phyloP scores from a whole-genome alignment of 2,797 vertebrate genomes.

The Sebastes baramenuke region DNA sequence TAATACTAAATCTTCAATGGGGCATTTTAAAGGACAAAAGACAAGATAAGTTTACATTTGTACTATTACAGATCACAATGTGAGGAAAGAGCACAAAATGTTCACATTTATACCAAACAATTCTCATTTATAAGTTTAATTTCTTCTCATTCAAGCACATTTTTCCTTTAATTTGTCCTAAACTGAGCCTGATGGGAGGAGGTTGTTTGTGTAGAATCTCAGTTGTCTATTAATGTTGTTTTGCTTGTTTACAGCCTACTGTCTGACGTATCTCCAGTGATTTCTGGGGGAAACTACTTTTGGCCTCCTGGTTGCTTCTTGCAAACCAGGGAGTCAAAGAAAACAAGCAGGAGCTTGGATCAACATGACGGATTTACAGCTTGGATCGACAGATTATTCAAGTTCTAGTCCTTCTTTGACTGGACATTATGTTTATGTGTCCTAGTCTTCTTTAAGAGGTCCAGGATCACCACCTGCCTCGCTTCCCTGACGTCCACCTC shows the following conservation, averaged over 20 bases:
- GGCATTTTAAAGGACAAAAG: neutral
- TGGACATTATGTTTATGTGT: slow-evolving; percentile 38
- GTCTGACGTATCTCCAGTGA: neutral
- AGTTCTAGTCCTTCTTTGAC: slow-evolving; percentile 1
- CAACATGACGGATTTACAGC: neutral
- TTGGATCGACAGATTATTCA: neutral
- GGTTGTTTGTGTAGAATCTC: neutral
- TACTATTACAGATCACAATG: neutral
- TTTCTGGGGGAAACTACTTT: neutral
- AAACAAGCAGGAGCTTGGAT: neutral
- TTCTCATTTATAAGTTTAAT: neutral
- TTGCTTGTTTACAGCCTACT: neutral
- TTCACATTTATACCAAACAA: neutral
- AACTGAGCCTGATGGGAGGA: too few species aligned
- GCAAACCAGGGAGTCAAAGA: neutral
- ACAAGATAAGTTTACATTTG: neutral
- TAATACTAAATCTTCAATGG: neutral
- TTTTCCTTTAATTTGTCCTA: neutral
- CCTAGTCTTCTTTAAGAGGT: neutral
- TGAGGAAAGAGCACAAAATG: neutral
- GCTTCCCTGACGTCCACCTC: slow-evolving; percentile 33
- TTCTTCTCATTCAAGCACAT: neutral
- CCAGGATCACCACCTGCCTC: slow-evolving; percentile 51
- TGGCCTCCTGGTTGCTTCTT: neutral
- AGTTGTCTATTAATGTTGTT: neutral